A percentile compares a stretch with the other conserved stretches of the same genome.
These are phyloP conservation scores for Mohoua ochrocephala DNA, from an alignment of 2,113 vertebrate species.

Conservation along the genomic window DNA sequence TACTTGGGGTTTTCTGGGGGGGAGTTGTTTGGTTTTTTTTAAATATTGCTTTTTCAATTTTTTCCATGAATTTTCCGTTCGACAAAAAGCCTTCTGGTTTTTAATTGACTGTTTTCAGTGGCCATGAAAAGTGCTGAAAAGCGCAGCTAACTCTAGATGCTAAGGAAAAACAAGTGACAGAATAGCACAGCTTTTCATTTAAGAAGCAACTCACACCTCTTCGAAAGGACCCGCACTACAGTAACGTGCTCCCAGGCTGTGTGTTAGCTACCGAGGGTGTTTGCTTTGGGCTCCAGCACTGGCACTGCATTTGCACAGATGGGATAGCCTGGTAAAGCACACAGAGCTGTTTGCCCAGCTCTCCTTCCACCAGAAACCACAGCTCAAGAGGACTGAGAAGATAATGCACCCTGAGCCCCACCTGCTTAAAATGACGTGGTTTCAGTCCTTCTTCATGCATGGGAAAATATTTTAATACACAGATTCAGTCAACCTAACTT, in stretches of 20 bases:
- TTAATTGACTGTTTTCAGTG: background rate
- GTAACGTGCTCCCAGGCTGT: background rate
- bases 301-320: background rate
- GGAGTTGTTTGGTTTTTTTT: background rate
- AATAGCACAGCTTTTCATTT: background rate
- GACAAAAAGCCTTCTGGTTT: background rate
- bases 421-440: background rate
- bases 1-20: rapidly evolving
- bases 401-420: background rate
- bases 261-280: rapidly evolving
- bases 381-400: background rate
- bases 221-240: background rate
- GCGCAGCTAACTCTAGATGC: background rate
- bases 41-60: background rate
- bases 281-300: background rate
- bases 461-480: background rate
- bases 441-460: background rate
- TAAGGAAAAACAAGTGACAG: background rate
- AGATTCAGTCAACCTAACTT: background rate
- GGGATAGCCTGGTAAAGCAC: background rate
- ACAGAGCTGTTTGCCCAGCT: background rate
- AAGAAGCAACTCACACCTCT: background rate
- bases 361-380: background rate
- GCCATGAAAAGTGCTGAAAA: background rate
- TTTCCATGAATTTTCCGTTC: background rate